A percentile compares a stretch with the other conserved stretches of the same genome.
These are phyloP conservation scores for Columba guinea DNA, from an alignment of 2,797 vertebrate species.

Conservation along the genomic window DNA sequence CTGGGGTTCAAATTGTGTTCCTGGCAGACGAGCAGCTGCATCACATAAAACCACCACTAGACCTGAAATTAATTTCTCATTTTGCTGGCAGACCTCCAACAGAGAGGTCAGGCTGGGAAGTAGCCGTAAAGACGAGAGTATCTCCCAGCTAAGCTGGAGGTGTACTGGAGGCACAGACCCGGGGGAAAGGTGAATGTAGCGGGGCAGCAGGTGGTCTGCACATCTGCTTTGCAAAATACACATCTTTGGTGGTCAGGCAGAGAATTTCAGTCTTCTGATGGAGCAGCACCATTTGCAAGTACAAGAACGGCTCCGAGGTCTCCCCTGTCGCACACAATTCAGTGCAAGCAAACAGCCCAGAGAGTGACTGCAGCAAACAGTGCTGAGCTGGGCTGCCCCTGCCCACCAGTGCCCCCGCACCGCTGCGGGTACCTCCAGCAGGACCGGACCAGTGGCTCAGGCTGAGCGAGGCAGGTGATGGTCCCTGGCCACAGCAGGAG, in stretches of 20 bases:
- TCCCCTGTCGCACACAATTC: neutral
- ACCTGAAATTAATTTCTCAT: conserved; percentile 32
- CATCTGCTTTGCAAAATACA: neutral
- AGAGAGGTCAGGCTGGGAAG: neutral
- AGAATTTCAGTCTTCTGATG: neutral
- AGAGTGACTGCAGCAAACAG: neutral
- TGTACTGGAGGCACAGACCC: accelerated
- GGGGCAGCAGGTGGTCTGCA: neutral
- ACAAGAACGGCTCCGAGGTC: neutral
- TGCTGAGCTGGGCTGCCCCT: accelerated
- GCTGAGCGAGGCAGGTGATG: neutral
- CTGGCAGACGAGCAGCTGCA: neutral
- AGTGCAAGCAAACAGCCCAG: neutral
- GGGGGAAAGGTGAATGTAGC: accelerated
- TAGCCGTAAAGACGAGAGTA: neutral
- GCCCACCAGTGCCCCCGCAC: accelerated
- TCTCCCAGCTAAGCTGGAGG: neutral
- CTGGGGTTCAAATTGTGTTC: neutral
- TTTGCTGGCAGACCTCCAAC: neutral
- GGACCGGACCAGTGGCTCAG: neutral
- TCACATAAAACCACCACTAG: neutral
- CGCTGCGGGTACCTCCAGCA: neutral
- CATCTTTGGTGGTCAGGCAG: neutral
- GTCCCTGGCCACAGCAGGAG: neutral
- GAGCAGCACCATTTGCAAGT: neutral